Conservation (phyloP, 2,113 vertebrate genomes). For the Hucho hucho region DNA sequence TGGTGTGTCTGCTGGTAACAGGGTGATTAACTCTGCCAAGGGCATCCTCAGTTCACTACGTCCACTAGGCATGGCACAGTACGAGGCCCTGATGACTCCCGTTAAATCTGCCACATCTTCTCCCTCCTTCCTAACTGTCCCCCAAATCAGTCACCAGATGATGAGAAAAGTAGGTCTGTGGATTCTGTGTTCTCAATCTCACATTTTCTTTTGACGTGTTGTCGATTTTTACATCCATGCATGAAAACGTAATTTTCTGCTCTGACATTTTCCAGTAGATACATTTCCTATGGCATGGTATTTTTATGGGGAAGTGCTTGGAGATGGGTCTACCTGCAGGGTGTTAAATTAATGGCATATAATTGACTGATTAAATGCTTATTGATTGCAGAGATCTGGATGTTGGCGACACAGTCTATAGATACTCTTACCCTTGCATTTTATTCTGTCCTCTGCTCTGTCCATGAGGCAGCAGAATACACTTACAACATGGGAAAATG, state of each 20-base stretch:
- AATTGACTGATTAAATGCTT: slow-evolving; percentile 78
- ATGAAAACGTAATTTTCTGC: slow-evolving; percentile 70
- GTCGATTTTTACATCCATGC: slow-evolving; percentile 55
- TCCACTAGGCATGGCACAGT: too few relatives aligned
- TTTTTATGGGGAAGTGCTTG: slow-evolving; percentile 62
- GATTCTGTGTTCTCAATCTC: slow-evolving; percentile 43
- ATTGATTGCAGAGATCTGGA: slow-evolving; percentile 72
- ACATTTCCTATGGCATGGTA: slow-evolving; percentile 66
- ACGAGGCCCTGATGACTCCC: too few relatives aligned
- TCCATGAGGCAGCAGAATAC: slow-evolving; percentile 18
- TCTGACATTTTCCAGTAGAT: slow-evolving; percentile 73
- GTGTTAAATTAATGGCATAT: slow-evolving; percentile 72
- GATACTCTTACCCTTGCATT: slow-evolving; percentile 61
- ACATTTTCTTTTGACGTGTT: slow-evolving; percentile 42
- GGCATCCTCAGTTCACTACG: too few relatives aligned
- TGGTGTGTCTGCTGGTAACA: too few relatives aligned
- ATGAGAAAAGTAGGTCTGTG: too few relatives aligned
- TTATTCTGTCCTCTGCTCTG: slow-evolving; percentile 45
- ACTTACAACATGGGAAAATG: slow-evolving; percentile 21
- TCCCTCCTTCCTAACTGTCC: too few relatives aligned
- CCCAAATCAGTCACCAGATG: too few relatives aligned
- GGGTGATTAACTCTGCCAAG: too few relatives aligned
- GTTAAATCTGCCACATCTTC: too few relatives aligned
- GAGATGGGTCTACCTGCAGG: slow-evolving; percentile 67
- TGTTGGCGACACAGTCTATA: slow-evolving; percentile 61